Base-by-base conservation (phyloP, 2,113 vertebrate species). In the Pygoscelis antarcticus region DNA sequence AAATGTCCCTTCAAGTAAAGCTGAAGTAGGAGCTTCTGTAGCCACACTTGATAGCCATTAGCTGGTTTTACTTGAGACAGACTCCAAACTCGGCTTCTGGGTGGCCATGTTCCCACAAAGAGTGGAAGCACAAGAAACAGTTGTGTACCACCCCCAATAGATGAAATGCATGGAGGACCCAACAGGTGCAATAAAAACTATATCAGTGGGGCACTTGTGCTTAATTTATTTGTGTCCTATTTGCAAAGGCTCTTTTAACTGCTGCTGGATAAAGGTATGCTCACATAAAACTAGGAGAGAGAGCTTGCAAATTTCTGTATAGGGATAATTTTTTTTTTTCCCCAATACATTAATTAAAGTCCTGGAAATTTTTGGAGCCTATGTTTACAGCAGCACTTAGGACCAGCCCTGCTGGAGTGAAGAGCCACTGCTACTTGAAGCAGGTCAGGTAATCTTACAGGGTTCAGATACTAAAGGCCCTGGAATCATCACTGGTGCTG, bases 71-170 rank as follows among this genome's bases (percentile, higher is more conserved):
- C 3, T 13, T 34, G 6, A 21, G 34, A 87, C 21, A 65, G 22
- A 27, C 12, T 68, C 36, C 55, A 46, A 60, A 29, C 1, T 34
- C 42, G 13, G 12, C 40, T 76, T 71, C 29, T 75, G 32, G 1
- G 5, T 64, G 13, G 22, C 25, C 38, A 12, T 84, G 0, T 38
- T 84, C 29, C 30, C 5, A 2, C 16, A 55, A 1, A 16, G 34
- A 69, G 8, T 29, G 6, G 15, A 87, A 60, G 32, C 57, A 58
- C 4, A 2, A 66, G 36, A 70, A 90, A 72, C 10, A 65, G 30
- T 22, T 78, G 13, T 16, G 20, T 44, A 54, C 8, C 25, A 34
- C 4, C 20, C 10, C 7, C 17, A 27, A 3, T 0, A 57, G 49
- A 64, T 15, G 1, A 89, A 75, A 65, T 18, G 17, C 16, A 10